A percentile compares a stretch with the other conserved stretches of the same genome.
phyloP scores from a whole-genome alignment of 2,797 vertebrate genomes.

The Presbytis comata region DNA sequence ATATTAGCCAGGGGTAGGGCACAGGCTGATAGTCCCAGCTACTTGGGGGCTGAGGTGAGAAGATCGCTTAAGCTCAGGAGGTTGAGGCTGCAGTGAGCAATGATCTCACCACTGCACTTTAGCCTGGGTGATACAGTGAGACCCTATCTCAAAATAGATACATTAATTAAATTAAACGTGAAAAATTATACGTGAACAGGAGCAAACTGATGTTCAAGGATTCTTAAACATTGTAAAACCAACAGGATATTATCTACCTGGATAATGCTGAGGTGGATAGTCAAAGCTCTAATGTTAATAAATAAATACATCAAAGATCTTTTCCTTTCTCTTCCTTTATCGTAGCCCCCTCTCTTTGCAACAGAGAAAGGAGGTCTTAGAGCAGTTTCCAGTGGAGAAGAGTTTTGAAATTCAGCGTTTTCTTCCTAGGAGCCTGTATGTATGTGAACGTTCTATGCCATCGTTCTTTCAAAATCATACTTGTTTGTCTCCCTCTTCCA shows the following conservation, averaged over 20 bases:
- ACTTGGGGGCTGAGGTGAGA: background rate
- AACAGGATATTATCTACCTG: background rate
- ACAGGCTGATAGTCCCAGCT: background rate
- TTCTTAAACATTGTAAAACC: constrained; percentile 6
- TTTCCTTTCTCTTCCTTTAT: background rate
- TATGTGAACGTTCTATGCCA: background rate
- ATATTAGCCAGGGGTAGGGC: background rate
- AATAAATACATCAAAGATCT: background rate
- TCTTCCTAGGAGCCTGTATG: background rate
- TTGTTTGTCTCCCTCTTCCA: background rate
- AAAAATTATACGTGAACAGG: constrained; percentile 6
- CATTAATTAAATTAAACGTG: background rate
- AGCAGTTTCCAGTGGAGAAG: constrained; percentile 13
- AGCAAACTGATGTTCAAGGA: background rate
- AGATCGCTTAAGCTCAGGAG: background rate
- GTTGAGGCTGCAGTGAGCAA: background rate
- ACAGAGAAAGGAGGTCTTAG: constrained; percentile 5
- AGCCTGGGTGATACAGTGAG: background rate
- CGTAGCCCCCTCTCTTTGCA: background rate
- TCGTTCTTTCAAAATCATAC: constrained; percentile 25
- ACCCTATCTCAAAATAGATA: background rate
- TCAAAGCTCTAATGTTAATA: background rate
- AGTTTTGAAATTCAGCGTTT: background rate
- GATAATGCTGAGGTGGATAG: background rate
- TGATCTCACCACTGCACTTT: background rate